Evolutionary conservation across 2,888 invertebrate genomes (phyloP), one percentile per base, ranked within the genome.

Genomic region (Rhingia rostrata): DNA sequence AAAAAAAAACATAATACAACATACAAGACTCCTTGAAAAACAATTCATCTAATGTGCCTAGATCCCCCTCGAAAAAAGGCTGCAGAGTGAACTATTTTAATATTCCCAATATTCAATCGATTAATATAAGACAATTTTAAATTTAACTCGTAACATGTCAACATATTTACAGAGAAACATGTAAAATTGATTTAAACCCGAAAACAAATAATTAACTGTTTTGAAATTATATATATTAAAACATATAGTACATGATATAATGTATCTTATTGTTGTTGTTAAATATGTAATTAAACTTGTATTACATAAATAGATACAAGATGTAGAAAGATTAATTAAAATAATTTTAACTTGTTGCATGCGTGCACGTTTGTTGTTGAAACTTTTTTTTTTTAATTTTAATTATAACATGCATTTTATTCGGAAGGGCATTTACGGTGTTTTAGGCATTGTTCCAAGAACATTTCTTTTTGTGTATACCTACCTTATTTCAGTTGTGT

Each of bases 11-110:
- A 33, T 35, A 61, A 51, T 33, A 61, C 32, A 60, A 58, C 41
- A 66, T 53, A 53, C 66, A 63, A 63, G 63, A 86, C 72, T 86
- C 74, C 73, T 77, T 74, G 70, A 82, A 73, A 56, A 43, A 73
- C 81, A 86, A 79, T 53, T 49, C 58, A 81, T 70, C 61, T 86
- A 83, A 87, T 77, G 87, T 87, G 86, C 85, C 81, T 85, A 83
- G 86, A 86, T 83, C 86, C 86, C 86, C 58, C 61, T 37, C 22
- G 22, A 22, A 22, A 83, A 77, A 86, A 86, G 80, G 78, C 72
- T 83, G 75, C 78, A 84, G 85, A 82, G 69, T 83, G 78, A 86
- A 77, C 78, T 82, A 86, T 78, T 78, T 83, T 82, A 73, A 60
- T 78, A 79, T 53, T 83, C 72, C 82, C 84, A 86, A 64, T 87